phyloP scores from a whole-genome alignment of 2,888 invertebrate genomes.

The Alentia gelatinosa region DNA sequence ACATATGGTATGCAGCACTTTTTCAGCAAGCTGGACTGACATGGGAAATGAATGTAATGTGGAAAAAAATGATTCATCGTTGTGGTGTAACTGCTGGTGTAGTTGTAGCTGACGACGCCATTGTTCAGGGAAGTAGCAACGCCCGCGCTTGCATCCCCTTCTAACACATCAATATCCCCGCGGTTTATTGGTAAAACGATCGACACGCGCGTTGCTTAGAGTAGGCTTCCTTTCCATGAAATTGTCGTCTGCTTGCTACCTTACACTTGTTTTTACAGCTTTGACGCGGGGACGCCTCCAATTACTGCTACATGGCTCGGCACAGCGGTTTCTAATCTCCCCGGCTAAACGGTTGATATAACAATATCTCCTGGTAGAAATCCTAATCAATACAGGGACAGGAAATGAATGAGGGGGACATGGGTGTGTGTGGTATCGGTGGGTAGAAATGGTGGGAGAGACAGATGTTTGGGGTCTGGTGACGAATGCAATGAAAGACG shows the following conservation, averaged over 20 bases:
- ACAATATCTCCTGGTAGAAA: conserved; percentile 3
- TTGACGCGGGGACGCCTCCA: not conserved
- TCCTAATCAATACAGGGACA: conserved; percentile 5
- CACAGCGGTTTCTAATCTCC: conserved; percentile 19
- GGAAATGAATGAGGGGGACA: not conserved
- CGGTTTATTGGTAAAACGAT: conserved; percentile 18
- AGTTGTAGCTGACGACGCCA: not conserved
- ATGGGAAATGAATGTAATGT: not conserved
- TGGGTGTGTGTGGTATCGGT: not conserved
- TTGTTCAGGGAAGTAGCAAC: not conserved
- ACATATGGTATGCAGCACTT: no score
- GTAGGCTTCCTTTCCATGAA: not conserved
- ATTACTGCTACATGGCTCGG: not conserved
- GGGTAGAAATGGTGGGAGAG: not conserved
- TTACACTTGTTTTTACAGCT: conserved; percentile 34
- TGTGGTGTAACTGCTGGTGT: no score
- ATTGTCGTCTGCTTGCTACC: not conserved
- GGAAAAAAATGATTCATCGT: not conserved
- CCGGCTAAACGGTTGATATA: not conserved
- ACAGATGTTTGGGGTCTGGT: no score
- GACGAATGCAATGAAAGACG: not conserved
- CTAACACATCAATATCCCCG: not conserved
- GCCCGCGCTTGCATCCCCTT: not conserved
- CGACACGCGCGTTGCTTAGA: not conserved
- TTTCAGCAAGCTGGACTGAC: no score